Evolutionary conservation across 2,797 vertebrate genomes (phyloP).

Genomic region (Dryobates pubescens): DNA sequence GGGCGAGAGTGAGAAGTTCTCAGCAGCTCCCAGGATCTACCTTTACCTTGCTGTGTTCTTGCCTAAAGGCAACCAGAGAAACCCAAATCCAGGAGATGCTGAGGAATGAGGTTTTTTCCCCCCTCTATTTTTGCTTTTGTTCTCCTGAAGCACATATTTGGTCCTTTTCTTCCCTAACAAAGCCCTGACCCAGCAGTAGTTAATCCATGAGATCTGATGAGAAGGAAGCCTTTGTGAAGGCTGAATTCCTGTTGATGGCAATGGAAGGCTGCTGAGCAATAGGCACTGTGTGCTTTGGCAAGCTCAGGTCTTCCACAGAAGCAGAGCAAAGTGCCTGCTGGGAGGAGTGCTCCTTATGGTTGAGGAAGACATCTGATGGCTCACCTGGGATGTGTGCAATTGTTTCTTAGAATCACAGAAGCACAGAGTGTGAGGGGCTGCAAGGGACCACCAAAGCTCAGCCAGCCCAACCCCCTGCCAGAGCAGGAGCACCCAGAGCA

Average conservation of each 20-base stretch:
- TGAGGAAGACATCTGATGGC: neutral
- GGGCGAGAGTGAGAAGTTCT: neutral
- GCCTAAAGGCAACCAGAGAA: neutral
- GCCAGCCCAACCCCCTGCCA: too few species aligned
- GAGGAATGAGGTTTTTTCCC: neutral
- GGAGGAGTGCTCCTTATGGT: neutral
- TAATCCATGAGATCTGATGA: neutral
- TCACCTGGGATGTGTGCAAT: neutral
- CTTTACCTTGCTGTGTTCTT: constrained; percentile 24
- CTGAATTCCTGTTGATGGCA: neutral
- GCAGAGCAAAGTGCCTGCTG: neutral
- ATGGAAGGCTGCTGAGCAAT: neutral
- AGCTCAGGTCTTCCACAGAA: neutral
- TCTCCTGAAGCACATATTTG: neutral
- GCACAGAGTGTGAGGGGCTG: too few species aligned
- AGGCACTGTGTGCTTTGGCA: neutral
- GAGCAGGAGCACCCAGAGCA: too few species aligned
- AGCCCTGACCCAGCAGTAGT: neutral
- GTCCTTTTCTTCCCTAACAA: neutral
- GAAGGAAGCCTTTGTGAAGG: neutral
- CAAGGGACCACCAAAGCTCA: too few species aligned
- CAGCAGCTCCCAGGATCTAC: neutral
- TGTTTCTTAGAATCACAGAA: too few species aligned
- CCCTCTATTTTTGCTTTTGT: neutral
- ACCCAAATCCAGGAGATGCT: neutral